Percentiles rank a stretch among this genome's conserved stretches.
These are phyloP conservation scores for Rhodinocichla rosea DNA, from an alignment of 2,113 vertebrate species.

Conservation along the genomic window DNA sequence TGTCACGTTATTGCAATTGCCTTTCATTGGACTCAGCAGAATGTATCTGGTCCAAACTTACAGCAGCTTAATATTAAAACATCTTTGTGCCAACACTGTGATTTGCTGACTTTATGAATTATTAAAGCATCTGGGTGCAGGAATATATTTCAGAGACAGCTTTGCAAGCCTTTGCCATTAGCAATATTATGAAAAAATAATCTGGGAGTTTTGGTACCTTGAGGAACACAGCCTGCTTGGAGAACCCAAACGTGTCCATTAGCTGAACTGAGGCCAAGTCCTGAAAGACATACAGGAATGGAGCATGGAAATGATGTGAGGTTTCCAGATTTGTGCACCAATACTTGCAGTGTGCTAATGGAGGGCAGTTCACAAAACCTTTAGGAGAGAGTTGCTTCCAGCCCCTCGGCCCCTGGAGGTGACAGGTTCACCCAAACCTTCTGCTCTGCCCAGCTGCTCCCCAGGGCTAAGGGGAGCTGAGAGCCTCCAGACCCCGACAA, in stretches of 20 bases:
- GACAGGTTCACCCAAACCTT: neutral
- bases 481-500: neutral
- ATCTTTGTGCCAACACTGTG: neutral
- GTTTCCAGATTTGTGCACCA: neutral
- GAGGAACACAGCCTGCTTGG: neutral
- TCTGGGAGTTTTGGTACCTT: neutral
- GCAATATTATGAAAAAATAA: neutral
- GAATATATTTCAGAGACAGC: neutral
- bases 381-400: neutral
- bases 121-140: slow-evolving; percentile 15
- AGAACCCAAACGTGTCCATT: neutral
- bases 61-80: slow-evolving; percentile 16
- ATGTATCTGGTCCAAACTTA: neutral
- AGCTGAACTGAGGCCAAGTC: neutral
- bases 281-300: neutral
- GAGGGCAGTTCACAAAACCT: neutral
- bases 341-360: neutral
- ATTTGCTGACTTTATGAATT: slow-evolving; percentile 41
- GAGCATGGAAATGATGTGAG: neutral
- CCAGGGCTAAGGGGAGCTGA: neutral
- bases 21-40: neutral
- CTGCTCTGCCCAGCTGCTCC: neutral
- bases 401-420: rapidly evolving
- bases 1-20: neutral
- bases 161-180: neutral